Conservation (phyloP, 2,888 invertebrate species). For the Drosophila ustulata region DNA sequence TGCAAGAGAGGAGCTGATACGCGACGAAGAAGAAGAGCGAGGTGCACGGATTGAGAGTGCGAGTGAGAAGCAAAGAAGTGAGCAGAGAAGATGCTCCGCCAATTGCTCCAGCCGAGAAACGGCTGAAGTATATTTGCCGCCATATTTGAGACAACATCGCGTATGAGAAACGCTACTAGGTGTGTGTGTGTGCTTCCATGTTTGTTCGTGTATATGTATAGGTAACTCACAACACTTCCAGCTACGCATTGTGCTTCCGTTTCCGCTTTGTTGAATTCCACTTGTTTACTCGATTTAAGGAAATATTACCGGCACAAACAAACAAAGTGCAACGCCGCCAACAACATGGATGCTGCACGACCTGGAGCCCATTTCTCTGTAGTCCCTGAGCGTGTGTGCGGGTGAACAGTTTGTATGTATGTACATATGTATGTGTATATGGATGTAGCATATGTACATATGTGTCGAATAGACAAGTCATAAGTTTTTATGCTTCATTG, state of each 20-base stretch:
- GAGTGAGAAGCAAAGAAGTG: neutral
- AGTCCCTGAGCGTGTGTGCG: conserved; percentile 15
- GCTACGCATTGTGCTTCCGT: conserved; percentile 81
- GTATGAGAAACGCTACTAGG: conserved; percentile 49
- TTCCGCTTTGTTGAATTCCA: conserved; percentile 81
- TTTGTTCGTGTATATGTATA: conserved; percentile 36
- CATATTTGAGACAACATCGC: conserved; percentile 81
- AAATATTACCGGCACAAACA: conserved; percentile 82
- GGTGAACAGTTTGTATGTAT: neutral
- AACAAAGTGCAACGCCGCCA: conserved; percentile 74
- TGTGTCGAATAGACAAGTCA: conserved; percentile 76
- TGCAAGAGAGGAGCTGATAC: conserved; percentile 12
- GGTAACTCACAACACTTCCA: conserved; percentile 54
- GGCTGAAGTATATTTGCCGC: conserved; percentile 77
- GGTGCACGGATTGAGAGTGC: neutral
- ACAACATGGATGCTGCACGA: conserved; percentile 47
- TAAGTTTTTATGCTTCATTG: conserved; percentile 79
- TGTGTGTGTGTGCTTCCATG: conserved; percentile 20
- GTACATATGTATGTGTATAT: conserved; percentile 16
- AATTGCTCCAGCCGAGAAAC: conserved; percentile 59
- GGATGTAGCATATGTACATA: conserved; percentile 36
- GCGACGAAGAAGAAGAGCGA: neutral
- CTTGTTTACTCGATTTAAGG: conserved; percentile 82
- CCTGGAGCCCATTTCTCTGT: conserved; percentile 37
- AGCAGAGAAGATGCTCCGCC: conserved; percentile 25